Evolutionary conservation across 1,140 invertebrate species (phyloP), one percentile per base, ranked within the genome.

Genomic region (Carcinoscorpius rotundicauda): DNA sequence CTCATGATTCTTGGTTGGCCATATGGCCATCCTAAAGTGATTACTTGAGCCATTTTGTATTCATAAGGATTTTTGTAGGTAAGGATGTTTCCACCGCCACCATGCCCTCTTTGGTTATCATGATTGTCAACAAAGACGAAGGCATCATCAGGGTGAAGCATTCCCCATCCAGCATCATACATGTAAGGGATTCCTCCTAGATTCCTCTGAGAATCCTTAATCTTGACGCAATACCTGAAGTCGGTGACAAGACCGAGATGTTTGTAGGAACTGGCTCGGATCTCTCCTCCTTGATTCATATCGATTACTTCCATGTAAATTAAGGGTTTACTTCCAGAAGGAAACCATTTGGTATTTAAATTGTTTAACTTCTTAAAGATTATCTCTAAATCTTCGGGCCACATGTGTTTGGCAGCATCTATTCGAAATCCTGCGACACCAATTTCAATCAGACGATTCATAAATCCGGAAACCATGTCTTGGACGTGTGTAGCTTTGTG

Each of bases 251-350:
- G 77, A 48, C 83, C 87, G 3, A 86, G 75, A 1, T 76, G 68
- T 5, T 81, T 82, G 73, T 90, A 90, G 70, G 89, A 84, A 4
- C 74, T 71, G 51, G 80, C 80, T 10, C 77, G 81, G 60, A 90
- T 77, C 73, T 89, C 88, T 51, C 83, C 79, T 55, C 86, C 87
- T 2, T 29, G 29, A 29, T 29, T 29, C 63, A 76, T 71, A 75
- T 92, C 88, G 60, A 91, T 88, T 4, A 93, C 88, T 78, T 93
- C 89, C 72, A 91, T 87, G 73, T 81, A 87, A 67, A 90, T 81
- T 72, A 85, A 86, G 2, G 87, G 84, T 55, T 82, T 77, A 10
- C 81, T 70, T 3, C 80, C 78, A 2, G 72, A 68, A 3, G 79
- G 75, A 74, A 88, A 88, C 66, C 82, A 80, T 0, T 75, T 72